Evolutionary conservation across 2,113 vertebrate species (phyloP).

Genomic region (Setophaga coronata): DNA sequence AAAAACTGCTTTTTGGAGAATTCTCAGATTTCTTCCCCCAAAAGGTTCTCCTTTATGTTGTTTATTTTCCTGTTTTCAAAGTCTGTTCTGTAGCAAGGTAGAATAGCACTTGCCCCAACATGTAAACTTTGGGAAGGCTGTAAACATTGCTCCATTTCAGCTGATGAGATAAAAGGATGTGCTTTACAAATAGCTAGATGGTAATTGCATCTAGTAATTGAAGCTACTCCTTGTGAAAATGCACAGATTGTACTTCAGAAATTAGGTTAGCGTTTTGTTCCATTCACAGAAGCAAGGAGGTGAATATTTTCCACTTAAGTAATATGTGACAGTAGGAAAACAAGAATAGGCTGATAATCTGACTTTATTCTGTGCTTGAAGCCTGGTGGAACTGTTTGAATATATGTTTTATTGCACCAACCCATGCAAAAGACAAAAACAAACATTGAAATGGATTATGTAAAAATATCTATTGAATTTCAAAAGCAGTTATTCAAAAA

Average conservation of each 20-base stretch:
- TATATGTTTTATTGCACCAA: not conserved
- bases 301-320: not conserved
- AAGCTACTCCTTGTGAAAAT: not conserved
- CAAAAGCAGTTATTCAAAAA: not conserved
- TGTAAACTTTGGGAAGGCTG: not conserved
- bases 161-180: not conserved
- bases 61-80: not conserved
- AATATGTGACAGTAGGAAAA: not conserved
- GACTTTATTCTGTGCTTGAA: not conserved
- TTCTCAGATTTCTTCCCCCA: not conserved
- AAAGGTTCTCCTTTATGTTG: not conserved
- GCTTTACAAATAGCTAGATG: not conserved
- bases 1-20: not conserved
- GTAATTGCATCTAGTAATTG: not conserved
- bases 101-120: not conserved
- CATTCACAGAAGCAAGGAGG: not conserved
- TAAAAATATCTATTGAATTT: not conserved
- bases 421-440: not conserved
- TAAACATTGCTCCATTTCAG: not conserved
- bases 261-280: not conserved
- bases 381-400: not conserved
- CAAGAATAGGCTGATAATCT: not conserved
- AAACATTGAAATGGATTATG: not conserved
- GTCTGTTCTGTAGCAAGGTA: not conserved
- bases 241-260: not conserved